Evolutionary conservation across 2,888 invertebrate genomes (phyloP).

Genomic region (Pteria penguin): DNA sequence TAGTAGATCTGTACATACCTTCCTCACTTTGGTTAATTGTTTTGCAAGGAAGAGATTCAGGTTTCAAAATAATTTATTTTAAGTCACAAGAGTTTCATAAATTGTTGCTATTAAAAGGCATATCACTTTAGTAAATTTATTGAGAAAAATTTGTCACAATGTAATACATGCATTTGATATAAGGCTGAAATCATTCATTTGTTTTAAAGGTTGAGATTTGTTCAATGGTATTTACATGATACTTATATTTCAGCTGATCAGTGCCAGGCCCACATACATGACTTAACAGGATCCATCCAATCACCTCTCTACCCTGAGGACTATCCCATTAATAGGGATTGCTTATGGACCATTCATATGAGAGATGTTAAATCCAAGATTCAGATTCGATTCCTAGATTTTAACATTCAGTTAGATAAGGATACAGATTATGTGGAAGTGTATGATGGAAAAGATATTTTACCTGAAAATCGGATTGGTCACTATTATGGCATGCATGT

Average conservation of each 20-base stretch:
- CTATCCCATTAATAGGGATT: conserved; percentile 57
- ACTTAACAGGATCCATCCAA: conserved; percentile 52
- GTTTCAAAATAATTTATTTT: no score
- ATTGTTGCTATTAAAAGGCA: no score
- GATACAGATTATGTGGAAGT: conserved; percentile 59
- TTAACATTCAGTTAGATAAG: conserved; percentile 45
- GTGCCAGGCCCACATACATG: conserved; percentile 49
- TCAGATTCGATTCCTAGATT: conserved; percentile 57
- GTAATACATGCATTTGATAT: no score
- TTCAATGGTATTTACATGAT: no score
- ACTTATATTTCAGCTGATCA: conserved; percentile 36
- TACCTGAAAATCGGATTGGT: conserved; percentile 49
- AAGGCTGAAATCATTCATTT: no score
- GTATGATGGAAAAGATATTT: conserved; percentile 61
- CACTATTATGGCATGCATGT: conserved; percentile 51
- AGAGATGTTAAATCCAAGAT: conserved; percentile 36
- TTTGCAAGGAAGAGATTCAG: no score
- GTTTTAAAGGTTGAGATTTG: no score
- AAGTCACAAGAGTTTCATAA: no score
- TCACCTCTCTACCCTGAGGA: conserved; percentile 57
- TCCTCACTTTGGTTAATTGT: no score
- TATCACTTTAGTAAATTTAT: no score
- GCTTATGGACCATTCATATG: conserved; percentile 62
- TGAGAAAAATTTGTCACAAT: no score
- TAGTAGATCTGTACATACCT: no score